Conservation (phyloP, 2,797 vertebrate genomes). For the Anguilla pacifica region DNA sequence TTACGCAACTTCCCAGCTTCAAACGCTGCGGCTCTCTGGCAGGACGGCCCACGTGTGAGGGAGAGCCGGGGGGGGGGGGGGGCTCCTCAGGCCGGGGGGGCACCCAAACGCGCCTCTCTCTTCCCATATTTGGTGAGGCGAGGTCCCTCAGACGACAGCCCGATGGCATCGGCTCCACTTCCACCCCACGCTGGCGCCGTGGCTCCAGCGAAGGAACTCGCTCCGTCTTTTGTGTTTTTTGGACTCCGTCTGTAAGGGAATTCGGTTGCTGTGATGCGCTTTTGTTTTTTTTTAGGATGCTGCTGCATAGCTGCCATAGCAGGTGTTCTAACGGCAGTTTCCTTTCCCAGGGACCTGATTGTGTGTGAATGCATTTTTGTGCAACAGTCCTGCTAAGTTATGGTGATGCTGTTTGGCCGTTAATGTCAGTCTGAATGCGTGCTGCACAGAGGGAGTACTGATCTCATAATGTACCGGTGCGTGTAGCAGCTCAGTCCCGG, state of each 20-base stretch:
- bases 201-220: not conserved
- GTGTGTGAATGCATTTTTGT: not conserved
- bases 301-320: not conserved
- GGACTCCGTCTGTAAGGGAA: not conserved
- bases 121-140: constrained; percentile 32
- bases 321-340: not conserved
- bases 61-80: not conserved
- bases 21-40: constrained; percentile 22
- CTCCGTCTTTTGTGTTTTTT: not conserved
- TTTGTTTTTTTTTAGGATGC: not conserved
- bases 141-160: not conserved
- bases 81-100: not conserved
- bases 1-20: constrained; percentile 32
- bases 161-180: not conserved
- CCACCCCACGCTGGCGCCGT: not conserved
- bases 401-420: not conserved
- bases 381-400: not conserved
- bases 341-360: not conserved
- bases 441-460: not conserved
- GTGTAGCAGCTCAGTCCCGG: not conserved
- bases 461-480: not conserved
- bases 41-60: constrained; percentile 22
- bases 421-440: not conserved
- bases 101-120: not conserved
- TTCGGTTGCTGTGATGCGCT: not conserved